Base-by-base conservation (phyloP, 1,140 invertebrate species). In the Heliothis virescens region DNA sequence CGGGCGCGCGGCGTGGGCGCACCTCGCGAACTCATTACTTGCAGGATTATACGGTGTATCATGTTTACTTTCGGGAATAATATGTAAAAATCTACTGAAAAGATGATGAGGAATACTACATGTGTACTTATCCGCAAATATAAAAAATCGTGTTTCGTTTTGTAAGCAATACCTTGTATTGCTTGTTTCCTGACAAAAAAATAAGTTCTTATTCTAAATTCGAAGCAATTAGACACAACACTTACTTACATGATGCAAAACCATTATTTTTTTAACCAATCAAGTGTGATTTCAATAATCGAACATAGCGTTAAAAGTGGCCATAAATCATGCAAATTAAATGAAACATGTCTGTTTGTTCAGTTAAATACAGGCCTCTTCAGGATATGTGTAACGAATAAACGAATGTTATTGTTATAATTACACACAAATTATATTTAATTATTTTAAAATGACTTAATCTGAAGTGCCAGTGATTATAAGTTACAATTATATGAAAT, bases 401-500 rank as follows among this genome's bases (percentile, higher is more conserved):
- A 53, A 71, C 29, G 7, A n/a, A 53, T 67, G 67, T 71, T 71
- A 53, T 26, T 53, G 18, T 50, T 15, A 26, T 53, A 52, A 71
- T 71, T 71, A 52, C 21, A 26, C 26, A 11, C 41, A 29, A 21
- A 67, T 50, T 67, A 50, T 21, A 29, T 53, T 26, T 26, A 21
- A 21, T 41, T 50, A 10, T 16, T 21, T 48, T 13, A 52, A 21
- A n/a, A 53, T 50, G 18, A 47, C n/a, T 16, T 41, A n/a, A 41
- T 47, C 1, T 15, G 29, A 34, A 16, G 29, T 63, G 26, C 41
- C 29, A 63, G 26, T 52, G 48, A 53, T 69, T 69, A 52, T 53
- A 34, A 3, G 48, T n/a, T 71, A 41, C 34, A n/a, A 71, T 71
- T 71, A 71, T 26, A 71, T 71, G 67, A 52, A 71, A 71, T 71